These are phyloP conservation scores for Tachysurus vachellii DNA, from an alignment of 2,113 vertebrate species.

Conservation along the genomic window DNA sequence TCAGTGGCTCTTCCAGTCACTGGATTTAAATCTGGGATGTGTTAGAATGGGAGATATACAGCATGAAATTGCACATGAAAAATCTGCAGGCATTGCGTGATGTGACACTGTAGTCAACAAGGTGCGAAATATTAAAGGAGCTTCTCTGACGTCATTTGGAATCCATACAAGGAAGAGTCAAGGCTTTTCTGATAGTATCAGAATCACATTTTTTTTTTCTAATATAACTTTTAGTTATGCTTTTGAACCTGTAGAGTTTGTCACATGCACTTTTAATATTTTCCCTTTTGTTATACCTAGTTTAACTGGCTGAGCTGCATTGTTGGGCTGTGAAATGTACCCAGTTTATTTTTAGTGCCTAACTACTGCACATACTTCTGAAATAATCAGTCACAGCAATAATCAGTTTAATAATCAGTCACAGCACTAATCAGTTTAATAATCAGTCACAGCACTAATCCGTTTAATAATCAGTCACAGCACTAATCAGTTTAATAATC, in stretches of 20 bases:
- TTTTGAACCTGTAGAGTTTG: background rate
- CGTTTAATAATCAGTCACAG: no score
- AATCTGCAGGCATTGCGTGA: background rate
- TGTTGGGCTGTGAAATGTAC: background rate
- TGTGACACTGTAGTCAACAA: background rate
- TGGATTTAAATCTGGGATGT: no score
- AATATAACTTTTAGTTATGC: background rate
- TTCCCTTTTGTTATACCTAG: background rate
- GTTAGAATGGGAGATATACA: background rate
- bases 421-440: no score
- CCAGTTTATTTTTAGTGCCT: background rate
- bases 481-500: no score
- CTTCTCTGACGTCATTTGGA: background rate
- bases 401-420: no score
- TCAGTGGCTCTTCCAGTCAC: no score
- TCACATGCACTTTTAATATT: background rate
- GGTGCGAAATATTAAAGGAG: background rate
- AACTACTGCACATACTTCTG: background rate
- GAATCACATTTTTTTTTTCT: background rate
- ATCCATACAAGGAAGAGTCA: background rate
- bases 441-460: no score
- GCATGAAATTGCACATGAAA: background rate
- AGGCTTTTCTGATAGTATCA: no score
- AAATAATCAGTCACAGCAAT: background rate
- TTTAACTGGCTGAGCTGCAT: background rate